Conservation (phyloP, 2,797 vertebrate species). For the Tiaroga cobitis region DNA sequence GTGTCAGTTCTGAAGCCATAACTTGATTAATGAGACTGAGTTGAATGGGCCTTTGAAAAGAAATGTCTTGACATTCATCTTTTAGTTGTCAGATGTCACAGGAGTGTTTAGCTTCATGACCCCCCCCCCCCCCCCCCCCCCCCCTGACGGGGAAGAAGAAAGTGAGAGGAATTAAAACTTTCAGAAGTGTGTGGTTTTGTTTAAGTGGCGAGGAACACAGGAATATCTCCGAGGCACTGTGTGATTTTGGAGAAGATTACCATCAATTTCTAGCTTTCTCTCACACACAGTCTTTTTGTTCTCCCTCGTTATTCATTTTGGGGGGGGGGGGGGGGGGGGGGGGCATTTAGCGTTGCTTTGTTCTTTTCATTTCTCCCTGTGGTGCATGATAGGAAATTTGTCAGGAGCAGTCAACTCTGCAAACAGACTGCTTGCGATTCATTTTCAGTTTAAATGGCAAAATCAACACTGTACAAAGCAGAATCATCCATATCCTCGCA, state of each 20-base stretch:
- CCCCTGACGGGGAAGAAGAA: constrained; percentile 9
- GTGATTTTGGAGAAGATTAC: neutral
- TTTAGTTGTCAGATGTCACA: constrained; percentile 40
- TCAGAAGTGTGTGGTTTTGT: constrained; percentile 37
- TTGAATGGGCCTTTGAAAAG: constrained; percentile 56
- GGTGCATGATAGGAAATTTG: constrained; percentile 42
- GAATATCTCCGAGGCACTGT: neutral
- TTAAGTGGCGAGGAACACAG: constrained; percentile 22
- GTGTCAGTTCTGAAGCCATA: constrained; percentile 41
- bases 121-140: constrained; percentile 5
- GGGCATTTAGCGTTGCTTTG: neutral
- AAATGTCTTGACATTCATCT: constrained; percentile 43
- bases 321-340: too few relatives aligned
- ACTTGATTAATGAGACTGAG: constrained; percentile 59
- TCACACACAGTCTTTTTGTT: constrained; percentile 17
- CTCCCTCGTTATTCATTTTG: neutral
- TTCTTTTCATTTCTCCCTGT: neutral
- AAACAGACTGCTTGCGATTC: constrained; percentile 10
- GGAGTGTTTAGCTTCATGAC: constrained; percentile 23
- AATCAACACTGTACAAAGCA: neutral
- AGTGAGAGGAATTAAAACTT: constrained; percentile 9
- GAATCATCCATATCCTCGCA: neutral
- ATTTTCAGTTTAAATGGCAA: constrained; percentile 14
- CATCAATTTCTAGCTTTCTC: neutral
- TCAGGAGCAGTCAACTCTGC: constrained; percentile 23